phyloP scores from a whole-genome alignment of 2,113 vertebrate species.

The Motacilla tschutschensis region DNA sequence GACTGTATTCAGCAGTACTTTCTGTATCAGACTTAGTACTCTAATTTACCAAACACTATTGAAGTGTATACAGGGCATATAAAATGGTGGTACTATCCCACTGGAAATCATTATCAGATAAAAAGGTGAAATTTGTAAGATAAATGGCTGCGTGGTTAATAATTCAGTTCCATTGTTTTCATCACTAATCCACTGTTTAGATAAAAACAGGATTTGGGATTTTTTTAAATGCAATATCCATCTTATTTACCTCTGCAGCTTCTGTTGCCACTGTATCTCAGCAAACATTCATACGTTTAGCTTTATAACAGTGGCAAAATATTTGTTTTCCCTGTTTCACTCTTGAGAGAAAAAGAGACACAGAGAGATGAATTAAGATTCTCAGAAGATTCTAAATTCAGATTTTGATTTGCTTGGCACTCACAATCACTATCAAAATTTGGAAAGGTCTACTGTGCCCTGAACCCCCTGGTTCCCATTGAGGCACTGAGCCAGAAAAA shows the following conservation, averaged over 20 bases:
- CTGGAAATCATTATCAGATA: neutral
- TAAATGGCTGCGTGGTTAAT: neutral
- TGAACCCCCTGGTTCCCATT: neutral
- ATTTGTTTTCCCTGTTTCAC: neutral
- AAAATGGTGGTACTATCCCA: neutral
- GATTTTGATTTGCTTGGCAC: neutral
- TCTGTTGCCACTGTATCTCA: neutral
- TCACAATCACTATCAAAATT: neutral
- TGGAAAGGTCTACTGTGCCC: neutral
- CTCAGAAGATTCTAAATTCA: neutral
- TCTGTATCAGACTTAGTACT: neutral
- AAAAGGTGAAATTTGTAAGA: neutral
- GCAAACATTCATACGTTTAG: neutral
- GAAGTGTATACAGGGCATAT: neutral
- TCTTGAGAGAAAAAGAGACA: neutral
- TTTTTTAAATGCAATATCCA: neutral
- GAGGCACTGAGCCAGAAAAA: neutral
- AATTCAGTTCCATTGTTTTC: neutral
- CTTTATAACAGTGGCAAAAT: neutral
- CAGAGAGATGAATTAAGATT: neutral
- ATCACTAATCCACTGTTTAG: rapidly evolving
- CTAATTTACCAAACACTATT: neutral
- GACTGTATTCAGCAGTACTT: neutral
- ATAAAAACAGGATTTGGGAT: neutral
- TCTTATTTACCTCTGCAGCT: neutral